These are phyloP conservation scores for Aspidoscelis tigris DNA, from an alignment of 2,113 vertebrate genomes.

Conservation along the genomic window DNA sequence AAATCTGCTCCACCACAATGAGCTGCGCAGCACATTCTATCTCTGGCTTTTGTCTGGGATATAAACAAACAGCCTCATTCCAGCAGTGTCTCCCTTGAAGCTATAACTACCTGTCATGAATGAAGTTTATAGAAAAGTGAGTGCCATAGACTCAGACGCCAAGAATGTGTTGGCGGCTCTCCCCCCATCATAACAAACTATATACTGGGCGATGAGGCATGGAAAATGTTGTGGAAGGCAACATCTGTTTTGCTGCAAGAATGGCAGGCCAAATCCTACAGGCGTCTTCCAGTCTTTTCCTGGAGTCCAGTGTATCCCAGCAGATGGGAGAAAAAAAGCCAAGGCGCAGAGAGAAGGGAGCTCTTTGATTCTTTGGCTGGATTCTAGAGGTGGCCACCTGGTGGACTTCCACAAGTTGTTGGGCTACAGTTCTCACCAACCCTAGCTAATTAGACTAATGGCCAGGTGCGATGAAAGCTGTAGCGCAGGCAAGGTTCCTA, in stretches of 20 bases:
- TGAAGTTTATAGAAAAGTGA: slow-evolving; percentile 27
- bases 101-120: slow-evolving; percentile 14
- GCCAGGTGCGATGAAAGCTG: no score
- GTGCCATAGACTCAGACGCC: background rate
- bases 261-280: background rate
- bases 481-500: no score
- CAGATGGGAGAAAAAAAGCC: no score
- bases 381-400: no score
- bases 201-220: background rate
- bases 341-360: no score
- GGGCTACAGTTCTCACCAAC: no score
- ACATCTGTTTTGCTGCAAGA: slow-evolving; percentile 22
- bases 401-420: no score
- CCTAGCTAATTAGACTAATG: no score
- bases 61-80: slow-evolving; percentile 43
- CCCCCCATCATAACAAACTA: slow-evolving; percentile 6
- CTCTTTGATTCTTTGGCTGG: no score
- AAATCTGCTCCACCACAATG: background rate
- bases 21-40: slow-evolving; percentile 22
- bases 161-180: slow-evolving; percentile 22
- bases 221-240: slow-evolving; percentile 35
- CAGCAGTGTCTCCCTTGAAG: slow-evolving; percentile 11
- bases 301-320: background rate
- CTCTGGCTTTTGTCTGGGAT: slow-evolving; percentile 9
- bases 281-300: background rate